Conservation (phyloP, 2,113 vertebrate genomes). For the Symphodus melops region DNA sequence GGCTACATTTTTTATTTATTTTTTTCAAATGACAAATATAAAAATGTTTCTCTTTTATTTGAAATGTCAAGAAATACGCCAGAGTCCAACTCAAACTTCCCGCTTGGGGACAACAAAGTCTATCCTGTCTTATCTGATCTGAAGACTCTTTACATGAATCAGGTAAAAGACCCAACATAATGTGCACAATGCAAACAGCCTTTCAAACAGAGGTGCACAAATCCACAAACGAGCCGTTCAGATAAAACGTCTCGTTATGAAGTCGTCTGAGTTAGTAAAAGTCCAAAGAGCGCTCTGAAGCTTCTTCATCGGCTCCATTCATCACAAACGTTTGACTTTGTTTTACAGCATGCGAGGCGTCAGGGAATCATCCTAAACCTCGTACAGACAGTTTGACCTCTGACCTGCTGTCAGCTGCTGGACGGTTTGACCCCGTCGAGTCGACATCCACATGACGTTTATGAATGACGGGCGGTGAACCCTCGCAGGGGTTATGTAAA, state of each 20-base stretch:
- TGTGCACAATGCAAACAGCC: too few species aligned
- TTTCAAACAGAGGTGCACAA: too few species aligned
- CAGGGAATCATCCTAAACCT: constrained; percentile 11
- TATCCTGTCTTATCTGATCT: too few species aligned
- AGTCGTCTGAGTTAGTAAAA: constrained; percentile 6
- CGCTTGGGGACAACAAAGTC: too few species aligned
- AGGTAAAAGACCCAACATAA: too few species aligned
- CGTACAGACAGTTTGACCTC: constrained; percentile 14
- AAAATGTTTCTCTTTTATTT: too few species aligned
- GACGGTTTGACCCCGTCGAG: neutral
- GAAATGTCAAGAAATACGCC: too few species aligned
- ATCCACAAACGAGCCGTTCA: constrained; percentile 13
- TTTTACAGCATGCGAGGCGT: neutral
- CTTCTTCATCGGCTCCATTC: constrained; percentile 5
- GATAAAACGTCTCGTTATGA: constrained; percentile 29
- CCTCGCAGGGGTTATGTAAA: constrained; percentile 47
- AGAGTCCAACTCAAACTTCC: too few species aligned
- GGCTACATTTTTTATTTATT: too few species aligned
- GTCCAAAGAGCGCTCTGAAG: constrained; percentile 6
- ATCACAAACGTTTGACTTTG: constrained; percentile 20
- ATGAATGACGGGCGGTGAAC: constrained; percentile 24
- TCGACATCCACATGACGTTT: constrained; percentile 21
- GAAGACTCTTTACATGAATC: too few species aligned
- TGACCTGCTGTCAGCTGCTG: constrained; percentile 31
- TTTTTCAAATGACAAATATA: too few species aligned